Base-by-base conservation (phyloP, 2,797 vertebrate genomes). In the Nyctibius grandis region DNA sequence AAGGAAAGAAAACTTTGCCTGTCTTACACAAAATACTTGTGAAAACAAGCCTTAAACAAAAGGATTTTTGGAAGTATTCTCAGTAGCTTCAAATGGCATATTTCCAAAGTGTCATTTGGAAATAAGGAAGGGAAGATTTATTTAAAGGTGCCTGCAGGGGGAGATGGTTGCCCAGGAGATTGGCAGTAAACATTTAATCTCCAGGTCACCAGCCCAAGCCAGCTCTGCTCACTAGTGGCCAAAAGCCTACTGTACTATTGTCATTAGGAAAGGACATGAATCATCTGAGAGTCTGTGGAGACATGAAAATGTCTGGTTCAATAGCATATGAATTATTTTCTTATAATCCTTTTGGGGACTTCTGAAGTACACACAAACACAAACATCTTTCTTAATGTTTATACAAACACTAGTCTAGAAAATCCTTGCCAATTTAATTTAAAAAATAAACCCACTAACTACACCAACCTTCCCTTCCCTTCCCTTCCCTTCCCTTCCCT, bases 81-180 rank as follows among this genome's bases (percentile, higher is more conserved):
- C 72, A 77, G n/a, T 50, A 88, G 92, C 74, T 78, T 92, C 72
- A 56, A 64, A 64, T 85, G 95, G 90, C 87, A 0, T 15, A n/a
- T 85, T 92, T 96, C 96, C 91, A 91, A 88, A 85, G 42, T 16
- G 80, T 54, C 86, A 80, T 90, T 80, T 68, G 45, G 69, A 87
- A 94, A 88, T 53, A 90, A 54, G 38, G 23, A 91, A 68, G 53
- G 53, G 76, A 56, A 93, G 68, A 91, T 95, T 95, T 94, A 96
- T 91, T 89, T 54, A 87, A 95, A 96, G 81, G 88, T 96, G 95
- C 93, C 95, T 96, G 90, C 80, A 96, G 94, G 91, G 96, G 95
- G 91, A 94, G 90, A 82, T 94, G 95, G 92, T 96, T 95, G 78
- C 93, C 95, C 12, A 18, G 96, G 93, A 94, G 93, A 96, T 15